phyloP scores from a whole-genome alignment of 2,113 vertebrate species.

The Megaleporinus macrocephalus region DNA sequence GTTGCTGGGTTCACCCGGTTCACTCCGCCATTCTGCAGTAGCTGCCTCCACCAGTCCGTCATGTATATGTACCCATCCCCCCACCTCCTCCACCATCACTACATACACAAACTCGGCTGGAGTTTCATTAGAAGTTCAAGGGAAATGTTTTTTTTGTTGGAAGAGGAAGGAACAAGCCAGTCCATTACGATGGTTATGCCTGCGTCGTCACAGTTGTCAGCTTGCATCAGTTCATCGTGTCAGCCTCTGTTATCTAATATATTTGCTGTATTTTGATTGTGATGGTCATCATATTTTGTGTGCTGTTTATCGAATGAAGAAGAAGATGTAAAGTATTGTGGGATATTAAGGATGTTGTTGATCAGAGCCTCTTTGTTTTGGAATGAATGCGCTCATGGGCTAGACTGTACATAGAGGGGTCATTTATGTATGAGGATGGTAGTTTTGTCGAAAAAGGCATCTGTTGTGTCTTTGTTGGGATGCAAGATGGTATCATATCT shows the following conservation, averaged over 20 bases:
- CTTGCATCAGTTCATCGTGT: background rate
- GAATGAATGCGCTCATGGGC: background rate
- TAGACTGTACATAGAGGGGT: too few relatives aligned
- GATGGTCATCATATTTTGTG: background rate
- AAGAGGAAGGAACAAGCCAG: background rate
- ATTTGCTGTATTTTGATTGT: background rate
- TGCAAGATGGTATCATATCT: too few relatives aligned
- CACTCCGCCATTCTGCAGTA: slow-evolving; percentile 61
- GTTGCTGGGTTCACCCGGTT: slow-evolving; percentile 71
- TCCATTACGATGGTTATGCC: background rate
- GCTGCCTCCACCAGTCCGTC: slow-evolving; percentile 49
- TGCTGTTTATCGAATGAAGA: background rate
- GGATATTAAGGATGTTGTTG: background rate
- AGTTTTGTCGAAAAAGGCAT: too few relatives aligned
- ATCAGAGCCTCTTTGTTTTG: background rate
- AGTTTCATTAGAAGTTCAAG: slow-evolving; percentile 8
- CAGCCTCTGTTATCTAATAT: background rate
- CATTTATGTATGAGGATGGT: too few relatives aligned
- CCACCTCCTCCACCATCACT: background rate
- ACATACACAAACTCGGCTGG: background rate
- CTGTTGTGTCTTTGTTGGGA: too few relatives aligned
- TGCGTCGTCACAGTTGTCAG: background rate
- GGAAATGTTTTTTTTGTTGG: background rate
- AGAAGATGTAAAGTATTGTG: background rate
- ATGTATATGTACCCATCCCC: slow-evolving; percentile 59